phyloP scores from a whole-genome alignment of 2,888 invertebrate genomes.

The Folsomia candida region DNA sequence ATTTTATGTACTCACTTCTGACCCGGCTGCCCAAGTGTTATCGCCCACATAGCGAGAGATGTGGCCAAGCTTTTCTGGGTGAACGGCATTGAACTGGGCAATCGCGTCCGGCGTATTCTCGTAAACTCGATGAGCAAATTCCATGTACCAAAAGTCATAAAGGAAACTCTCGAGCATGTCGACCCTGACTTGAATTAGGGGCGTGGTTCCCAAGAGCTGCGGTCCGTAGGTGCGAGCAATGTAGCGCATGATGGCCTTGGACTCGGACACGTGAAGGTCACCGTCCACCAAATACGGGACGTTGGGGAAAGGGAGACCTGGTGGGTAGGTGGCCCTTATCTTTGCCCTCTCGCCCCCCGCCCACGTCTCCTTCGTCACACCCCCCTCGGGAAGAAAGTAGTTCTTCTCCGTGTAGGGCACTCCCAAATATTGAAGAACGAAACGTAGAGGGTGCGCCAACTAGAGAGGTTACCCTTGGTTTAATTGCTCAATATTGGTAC shows the following conservation, averaged over 20 bases:
- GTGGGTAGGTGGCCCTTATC: constrained; percentile 8
- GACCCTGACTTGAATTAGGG: constrained; percentile 52
- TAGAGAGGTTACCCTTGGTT: no score
- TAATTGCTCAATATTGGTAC: neutral
- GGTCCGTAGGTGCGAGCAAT: constrained; percentile 55
- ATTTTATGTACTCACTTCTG: neutral
- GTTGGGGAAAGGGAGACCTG: constrained; percentile 54
- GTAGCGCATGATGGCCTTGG: constrained; percentile 55
- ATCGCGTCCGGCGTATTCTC: neutral
- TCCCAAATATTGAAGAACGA: constrained; percentile 55
- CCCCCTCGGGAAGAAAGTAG: constrained; percentile 55
- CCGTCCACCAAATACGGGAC: constrained; percentile 57
- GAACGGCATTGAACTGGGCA: neutral
- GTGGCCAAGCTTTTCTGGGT: neutral
- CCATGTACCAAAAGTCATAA: constrained; percentile 53
- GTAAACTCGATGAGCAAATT: neutral
- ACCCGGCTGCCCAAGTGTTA: neutral
- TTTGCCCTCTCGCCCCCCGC: constrained; percentile 45
- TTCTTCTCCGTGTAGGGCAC: constrained; percentile 55
- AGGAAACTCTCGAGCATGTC: constrained; percentile 55
- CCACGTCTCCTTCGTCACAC: constrained; percentile 55
- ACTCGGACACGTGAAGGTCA: constrained; percentile 54
- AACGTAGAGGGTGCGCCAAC: constrained; percentile 52
- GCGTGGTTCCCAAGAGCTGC: constrained; percentile 54
- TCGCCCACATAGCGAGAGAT: neutral